Evolutionary conservation across 2,888 invertebrate genomes (phyloP).

Genomic region (Heteromyza rotundicornis): DNA sequence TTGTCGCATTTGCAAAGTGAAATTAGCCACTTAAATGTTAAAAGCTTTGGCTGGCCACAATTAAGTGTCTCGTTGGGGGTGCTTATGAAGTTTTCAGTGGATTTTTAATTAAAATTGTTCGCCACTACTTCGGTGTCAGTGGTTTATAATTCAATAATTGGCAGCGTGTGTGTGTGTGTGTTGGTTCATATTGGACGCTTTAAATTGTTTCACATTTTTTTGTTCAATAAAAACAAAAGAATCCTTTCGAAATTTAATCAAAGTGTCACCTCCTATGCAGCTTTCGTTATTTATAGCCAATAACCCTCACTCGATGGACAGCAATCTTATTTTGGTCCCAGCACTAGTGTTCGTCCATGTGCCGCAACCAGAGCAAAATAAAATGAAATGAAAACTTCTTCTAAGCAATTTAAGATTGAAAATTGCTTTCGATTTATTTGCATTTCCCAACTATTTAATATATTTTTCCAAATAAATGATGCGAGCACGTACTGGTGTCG

Average conservation of each 20-base stretch:
- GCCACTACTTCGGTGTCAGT: conserved; percentile 9
- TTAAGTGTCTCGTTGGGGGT: too few species aligned
- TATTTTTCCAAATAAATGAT: too few species aligned
- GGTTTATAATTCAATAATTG: conserved; percentile 7
- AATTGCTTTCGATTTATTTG: too few species aligned
- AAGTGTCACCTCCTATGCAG: conserved; percentile 48
- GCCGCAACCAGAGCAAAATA: too few species aligned
- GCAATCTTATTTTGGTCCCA: conserved; percentile 46
- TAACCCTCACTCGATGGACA: conserved; percentile 51
- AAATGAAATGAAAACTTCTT: too few species aligned
- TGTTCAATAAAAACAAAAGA: conserved; percentile 18
- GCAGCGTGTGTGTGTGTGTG: background rate
- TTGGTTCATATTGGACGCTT: conserved; percentile 34
- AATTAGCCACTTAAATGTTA: conserved; percentile 51
- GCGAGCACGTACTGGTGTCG: background rate
- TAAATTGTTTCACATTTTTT: conserved; percentile 21
- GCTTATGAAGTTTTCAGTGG: background rate
- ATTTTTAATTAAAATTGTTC: conserved; percentile 2
- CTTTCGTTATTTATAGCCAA: conserved; percentile 48
- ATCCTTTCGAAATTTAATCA: conserved; percentile 46
- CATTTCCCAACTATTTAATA: too few species aligned
- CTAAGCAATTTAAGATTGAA: too few species aligned
- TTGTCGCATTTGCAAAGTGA: conserved; percentile 30
- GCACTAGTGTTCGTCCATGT: too few species aligned
- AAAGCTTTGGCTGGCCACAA: conserved; percentile 50